Evolutionary conservation across 2,888 invertebrate genomes (phyloP).

Genomic region (Sarcophaga rosellei): DNA sequence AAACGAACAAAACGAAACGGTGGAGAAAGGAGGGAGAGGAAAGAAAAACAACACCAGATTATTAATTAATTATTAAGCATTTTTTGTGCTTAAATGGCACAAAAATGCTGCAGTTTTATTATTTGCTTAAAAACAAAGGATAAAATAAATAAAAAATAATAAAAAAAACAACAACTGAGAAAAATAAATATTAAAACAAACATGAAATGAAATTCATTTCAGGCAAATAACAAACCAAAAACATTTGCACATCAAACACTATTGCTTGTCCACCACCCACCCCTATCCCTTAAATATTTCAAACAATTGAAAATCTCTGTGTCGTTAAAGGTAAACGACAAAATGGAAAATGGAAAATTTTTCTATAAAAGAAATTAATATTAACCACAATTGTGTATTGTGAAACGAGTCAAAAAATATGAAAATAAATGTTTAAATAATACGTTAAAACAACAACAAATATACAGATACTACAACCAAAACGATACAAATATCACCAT

Average conservation of each 20-base stretch:
- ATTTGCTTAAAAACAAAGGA: constrained; percentile 54
- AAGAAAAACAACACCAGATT: constrained; percentile 13
- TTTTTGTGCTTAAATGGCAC: constrained; percentile 64
- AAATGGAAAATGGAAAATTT: constrained; percentile 35
- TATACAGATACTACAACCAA: background rate
- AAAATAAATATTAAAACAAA: constrained; percentile 41
- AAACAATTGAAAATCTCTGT: background rate
- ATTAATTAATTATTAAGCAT: constrained; percentile 66
- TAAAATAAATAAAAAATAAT: constrained; percentile 16
- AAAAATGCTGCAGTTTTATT: constrained; percentile 63
- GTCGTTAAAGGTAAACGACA: background rate
- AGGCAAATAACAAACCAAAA: constrained; percentile 28
- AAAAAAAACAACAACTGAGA: background rate
- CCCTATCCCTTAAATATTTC: background rate
- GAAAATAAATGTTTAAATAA: constrained; percentile 52
- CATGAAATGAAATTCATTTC: constrained; percentile 51
- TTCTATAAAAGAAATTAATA: constrained; percentile 58
- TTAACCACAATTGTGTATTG: constrained; percentile 54
- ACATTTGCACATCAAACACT: background rate
- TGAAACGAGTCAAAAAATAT: too few species aligned
- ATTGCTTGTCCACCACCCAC: background rate
- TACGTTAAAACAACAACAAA: background rate
- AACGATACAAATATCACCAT: constrained; percentile 17
- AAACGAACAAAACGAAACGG: background rate
- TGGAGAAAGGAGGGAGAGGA: constrained; percentile 1